These are phyloP conservation scores for Thecophora atra DNA, from an alignment of 2,888 invertebrate species.

Conservation along the genomic window DNA sequence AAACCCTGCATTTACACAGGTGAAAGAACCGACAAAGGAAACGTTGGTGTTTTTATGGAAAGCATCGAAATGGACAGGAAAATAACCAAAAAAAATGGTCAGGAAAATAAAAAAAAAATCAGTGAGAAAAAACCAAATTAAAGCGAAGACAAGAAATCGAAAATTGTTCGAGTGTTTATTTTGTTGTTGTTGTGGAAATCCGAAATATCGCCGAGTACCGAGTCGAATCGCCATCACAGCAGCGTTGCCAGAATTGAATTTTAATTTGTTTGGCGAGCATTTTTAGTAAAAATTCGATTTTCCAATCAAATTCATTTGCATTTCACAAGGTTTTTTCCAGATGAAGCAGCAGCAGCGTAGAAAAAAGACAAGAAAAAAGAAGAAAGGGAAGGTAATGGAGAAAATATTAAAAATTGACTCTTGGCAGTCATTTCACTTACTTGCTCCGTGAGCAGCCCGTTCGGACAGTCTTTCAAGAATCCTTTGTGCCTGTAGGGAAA, in stretches of 20 bases:
- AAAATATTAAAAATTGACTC: conserved; percentile 6
- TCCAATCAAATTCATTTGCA: too few species aligned
- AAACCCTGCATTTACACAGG: conserved; percentile 80
- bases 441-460: conserved; percentile 94
- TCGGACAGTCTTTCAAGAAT: conserved; percentile 95
- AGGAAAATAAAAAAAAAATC: conserved; percentile 9
- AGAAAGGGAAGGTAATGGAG: conserved; percentile 28
- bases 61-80: too few species aligned
- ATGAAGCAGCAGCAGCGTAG: conserved; percentile 17
- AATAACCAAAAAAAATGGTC: conserved; percentile 7
- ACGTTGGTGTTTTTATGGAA: neutral
- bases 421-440: conserved; percentile 67
- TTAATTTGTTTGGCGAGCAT: too few species aligned
- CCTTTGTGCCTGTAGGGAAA: conserved; percentile 92
- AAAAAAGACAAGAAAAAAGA: conserved; percentile 8
- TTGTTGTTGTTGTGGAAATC: too few species aligned
- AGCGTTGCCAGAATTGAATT: too few species aligned
- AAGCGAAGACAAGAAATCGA: too few species aligned
- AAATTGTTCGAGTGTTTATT: too few species aligned
- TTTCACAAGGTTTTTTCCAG: too few species aligned
- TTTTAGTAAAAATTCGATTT: too few species aligned
- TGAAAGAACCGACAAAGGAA: conserved; percentile 5
- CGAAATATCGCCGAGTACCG: too few species aligned
- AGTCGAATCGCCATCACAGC: too few species aligned
- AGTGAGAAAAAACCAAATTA: conserved; percentile 18